Evolutionary conservation across 1,140 invertebrate genomes (phyloP).

Genomic region (Bradysia coprophila): DNA sequence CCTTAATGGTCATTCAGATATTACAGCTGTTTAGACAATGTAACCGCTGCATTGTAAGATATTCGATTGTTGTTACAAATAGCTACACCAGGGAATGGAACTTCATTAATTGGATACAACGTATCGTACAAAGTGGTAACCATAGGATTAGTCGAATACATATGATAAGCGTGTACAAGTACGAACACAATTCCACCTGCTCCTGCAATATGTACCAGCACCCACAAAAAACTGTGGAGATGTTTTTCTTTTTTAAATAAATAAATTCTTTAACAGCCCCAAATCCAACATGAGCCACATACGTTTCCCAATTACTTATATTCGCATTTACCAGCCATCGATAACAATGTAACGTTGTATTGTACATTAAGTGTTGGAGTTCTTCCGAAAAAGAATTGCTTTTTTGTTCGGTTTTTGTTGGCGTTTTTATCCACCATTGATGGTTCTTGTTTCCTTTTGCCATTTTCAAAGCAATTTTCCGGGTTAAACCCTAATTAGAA

Average conservation of each 20-base stretch:
- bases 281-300: too few species aligned
- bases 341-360: neutral
- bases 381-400: too few species aligned
- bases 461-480: neutral
- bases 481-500: neutral
- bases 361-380: too few species aligned
- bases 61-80: constrained; percentile 31
- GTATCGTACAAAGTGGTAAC: constrained; percentile 28
- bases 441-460: neutral
- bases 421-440: neutral
- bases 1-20: too few species aligned
- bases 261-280: too few species aligned
- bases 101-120: constrained; percentile 23
- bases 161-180: constrained; percentile 22
- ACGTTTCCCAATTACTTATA: neutral
- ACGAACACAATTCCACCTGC: constrained; percentile 20
- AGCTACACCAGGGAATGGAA: constrained; percentile 29
- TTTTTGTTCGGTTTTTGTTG: neutral
- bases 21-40: too few species aligned
- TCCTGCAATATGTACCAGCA: constrained; percentile 20
- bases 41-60: constrained; percentile 20
- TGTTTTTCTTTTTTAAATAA: too few species aligned
- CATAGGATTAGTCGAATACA: constrained; percentile 22
- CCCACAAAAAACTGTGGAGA: constrained; percentile 20
- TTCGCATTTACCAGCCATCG: neutral